Conservation (phyloP, 2,888 invertebrate genomes). For the Xanthia icteritia region DNA sequence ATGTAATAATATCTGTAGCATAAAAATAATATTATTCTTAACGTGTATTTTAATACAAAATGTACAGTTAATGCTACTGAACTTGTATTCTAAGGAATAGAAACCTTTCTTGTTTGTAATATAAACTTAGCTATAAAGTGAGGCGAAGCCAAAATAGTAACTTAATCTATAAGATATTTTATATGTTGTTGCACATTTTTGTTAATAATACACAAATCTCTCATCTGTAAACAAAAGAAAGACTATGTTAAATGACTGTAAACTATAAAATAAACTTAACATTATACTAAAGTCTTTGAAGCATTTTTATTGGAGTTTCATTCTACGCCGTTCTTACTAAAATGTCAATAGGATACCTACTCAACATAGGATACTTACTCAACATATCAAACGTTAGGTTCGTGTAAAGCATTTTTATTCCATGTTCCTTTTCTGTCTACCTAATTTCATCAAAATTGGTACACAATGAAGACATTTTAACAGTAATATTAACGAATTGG, state of each 20-base stretch:
- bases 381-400: not conserved
- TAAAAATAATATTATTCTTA: constrained; percentile 50
- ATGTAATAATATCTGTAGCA: constrained; percentile 63
- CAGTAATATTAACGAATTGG: not conserved
- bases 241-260: constrained; percentile 82
- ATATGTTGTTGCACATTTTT: constrained; percentile 83
- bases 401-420: not conserved
- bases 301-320: constrained; percentile 46
- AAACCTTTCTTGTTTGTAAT: constrained; percentile 76
- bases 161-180: constrained; percentile 72
- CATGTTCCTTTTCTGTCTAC: not conserved
- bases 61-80: constrained; percentile 77
- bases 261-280: constrained; percentile 77
- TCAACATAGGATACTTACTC: not conserved
- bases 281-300: constrained; percentile 57
- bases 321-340: not conserved
- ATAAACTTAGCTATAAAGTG: constrained; percentile 68
- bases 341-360: constrained; percentile 10
- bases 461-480: not conserved
- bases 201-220: constrained; percentile 77
- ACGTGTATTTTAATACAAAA: constrained; percentile 76
- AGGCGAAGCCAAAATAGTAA: constrained; percentile 78
- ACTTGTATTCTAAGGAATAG: constrained; percentile 73
- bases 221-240: constrained; percentile 79
- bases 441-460: not conserved